Percentiles rank a stretch among this genome's conserved stretches.
Evolutionary conservation across 2,888 invertebrate genomes (phyloP).

Genomic region (Xylophagus ater): DNA sequence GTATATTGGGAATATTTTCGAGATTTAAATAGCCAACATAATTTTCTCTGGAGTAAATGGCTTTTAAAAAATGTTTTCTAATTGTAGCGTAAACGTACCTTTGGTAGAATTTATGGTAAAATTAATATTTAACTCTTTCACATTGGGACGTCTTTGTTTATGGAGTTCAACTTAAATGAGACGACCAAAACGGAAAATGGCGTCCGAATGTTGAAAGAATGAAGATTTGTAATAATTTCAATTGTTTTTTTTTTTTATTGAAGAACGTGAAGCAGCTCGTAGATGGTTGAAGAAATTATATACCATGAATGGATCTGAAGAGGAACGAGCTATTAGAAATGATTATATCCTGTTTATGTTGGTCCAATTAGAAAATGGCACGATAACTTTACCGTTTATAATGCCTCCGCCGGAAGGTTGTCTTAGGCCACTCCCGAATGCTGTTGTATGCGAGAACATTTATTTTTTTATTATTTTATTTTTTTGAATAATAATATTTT

Average conservation of each 20-base stretch:
- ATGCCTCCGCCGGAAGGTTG: constrained; percentile 10
- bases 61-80: too few relatives aligned
- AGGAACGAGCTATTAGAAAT: constrained; percentile 14
- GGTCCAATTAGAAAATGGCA: constrained; percentile 16
- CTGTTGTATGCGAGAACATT: constrained; percentile 11
- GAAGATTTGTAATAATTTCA: too few relatives aligned
- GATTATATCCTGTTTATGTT: constrained; percentile 19
- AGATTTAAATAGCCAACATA: too few relatives aligned
- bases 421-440: constrained; percentile 10
- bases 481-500: not conserved
- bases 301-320: constrained; percentile 5
- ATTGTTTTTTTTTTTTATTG: not conserved
- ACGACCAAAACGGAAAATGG: too few relatives aligned
- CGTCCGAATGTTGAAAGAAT: too few relatives aligned
- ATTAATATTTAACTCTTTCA: too few relatives aligned
- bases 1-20: too few relatives aligned
- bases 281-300: constrained; percentile 15
- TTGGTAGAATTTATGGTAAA: too few relatives aligned
- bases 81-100: too few relatives aligned
- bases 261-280: constrained; percentile 8
- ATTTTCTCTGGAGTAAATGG: too few relatives aligned
- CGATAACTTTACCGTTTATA: constrained; percentile 16
- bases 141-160: too few relatives aligned
- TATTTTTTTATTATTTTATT: not conserved
- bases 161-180: too few relatives aligned